Base-by-base conservation (phyloP, 2,113 vertebrate genomes). In the Synodontis membranacea region DNA sequence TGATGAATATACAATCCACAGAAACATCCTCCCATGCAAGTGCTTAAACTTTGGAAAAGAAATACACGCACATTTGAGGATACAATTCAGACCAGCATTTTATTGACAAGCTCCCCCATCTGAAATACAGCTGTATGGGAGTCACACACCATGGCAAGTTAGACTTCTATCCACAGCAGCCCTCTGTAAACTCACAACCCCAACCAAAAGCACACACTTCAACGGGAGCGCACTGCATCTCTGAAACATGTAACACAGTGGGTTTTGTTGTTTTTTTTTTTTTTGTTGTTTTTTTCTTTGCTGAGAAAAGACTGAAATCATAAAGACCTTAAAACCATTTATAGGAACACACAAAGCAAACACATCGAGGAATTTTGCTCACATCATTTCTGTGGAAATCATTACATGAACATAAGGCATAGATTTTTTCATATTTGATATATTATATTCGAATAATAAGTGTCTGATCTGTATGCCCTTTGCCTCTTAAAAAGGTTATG, bases 21-120 rank as follows among this genome's bases (percentile, higher is more conserved):
- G 58, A 42, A 85, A 83, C 83, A 88, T 83, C 88, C 84, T 86
- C 84, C 88, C 88, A 89, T 89, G 88, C 88, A 87, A 86, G 62
- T 87, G 83, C 79, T 83, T 52, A 70, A 85, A 87, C 60, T 74
- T 85, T 88, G 50, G 86, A 84, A 89, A 89, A 89, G 84, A 89
- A 89, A 89, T 84, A 86, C 86, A 89, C 88, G 80, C 84, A 89
- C 86, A 89, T 88, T 80, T 89, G 62, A 87, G 84, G 86, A 87
- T 88, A 89, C 86, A 89, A 87, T 86, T 87, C 86, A 89, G 84
- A 86, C 80, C 88, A 89, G 84, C 86, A 74, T 86, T 89, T 89
- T 89, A 89, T 89, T 89, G 88, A 89, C 84, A 87, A 88, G 86
- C 80, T 82, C 70, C 86, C 85, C 80, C 75, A 76, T 89, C 88